Conservation (phyloP, 2,888 invertebrate genomes). For the Dryocosmus kuriphilus region DNA sequence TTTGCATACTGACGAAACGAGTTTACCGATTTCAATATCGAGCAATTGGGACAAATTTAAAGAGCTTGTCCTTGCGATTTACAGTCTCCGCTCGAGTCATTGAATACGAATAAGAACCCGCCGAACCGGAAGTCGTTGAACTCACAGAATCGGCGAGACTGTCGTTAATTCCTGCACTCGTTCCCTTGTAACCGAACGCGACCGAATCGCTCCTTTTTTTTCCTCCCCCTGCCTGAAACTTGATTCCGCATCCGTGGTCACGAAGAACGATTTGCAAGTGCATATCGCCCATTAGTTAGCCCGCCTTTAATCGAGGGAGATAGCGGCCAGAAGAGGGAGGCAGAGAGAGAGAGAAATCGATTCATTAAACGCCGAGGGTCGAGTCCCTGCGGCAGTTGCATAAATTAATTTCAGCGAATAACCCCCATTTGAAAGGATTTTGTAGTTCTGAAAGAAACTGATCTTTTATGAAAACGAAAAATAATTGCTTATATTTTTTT, state of each 20-base stretch:
- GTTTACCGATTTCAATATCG: slow-evolving; percentile 29
- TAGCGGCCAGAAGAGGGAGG: not conserved
- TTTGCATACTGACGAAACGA: not conserved
- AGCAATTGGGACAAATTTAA: slow-evolving; percentile 49
- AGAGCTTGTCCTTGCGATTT: slow-evolving; percentile 55
- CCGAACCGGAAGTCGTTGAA: slow-evolving; percentile 58
- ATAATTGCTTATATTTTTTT: not conserved
- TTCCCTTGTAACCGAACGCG: slow-evolving; percentile 36
- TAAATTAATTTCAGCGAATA: slow-evolving; percentile 34
- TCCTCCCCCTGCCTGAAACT: slow-evolving; percentile 30
- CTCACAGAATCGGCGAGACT: slow-evolving; percentile 41
- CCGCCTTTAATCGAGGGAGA: slow-evolving; percentile 35
- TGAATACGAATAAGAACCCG: slow-evolving; percentile 52
- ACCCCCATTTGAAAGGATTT: not conserved
- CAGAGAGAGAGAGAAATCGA: slow-evolving; percentile 24
- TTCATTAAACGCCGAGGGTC: slow-evolving; percentile 17
- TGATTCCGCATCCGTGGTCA: slow-evolving; percentile 39
- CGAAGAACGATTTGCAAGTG: slow-evolving; percentile 39
- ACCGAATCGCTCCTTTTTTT: slow-evolving; percentile 34
- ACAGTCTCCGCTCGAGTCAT: slow-evolving; percentile 53
- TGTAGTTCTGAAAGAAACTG: not conserved
- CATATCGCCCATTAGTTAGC: slow-evolving; percentile 37
- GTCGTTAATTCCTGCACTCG: slow-evolving; percentile 39
- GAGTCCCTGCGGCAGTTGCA: slow-evolving; percentile 15
- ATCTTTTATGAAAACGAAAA: not conserved